Base-by-base conservation (phyloP, 2,797 vertebrate genomes). In the Jordanella pulchra region DNA sequence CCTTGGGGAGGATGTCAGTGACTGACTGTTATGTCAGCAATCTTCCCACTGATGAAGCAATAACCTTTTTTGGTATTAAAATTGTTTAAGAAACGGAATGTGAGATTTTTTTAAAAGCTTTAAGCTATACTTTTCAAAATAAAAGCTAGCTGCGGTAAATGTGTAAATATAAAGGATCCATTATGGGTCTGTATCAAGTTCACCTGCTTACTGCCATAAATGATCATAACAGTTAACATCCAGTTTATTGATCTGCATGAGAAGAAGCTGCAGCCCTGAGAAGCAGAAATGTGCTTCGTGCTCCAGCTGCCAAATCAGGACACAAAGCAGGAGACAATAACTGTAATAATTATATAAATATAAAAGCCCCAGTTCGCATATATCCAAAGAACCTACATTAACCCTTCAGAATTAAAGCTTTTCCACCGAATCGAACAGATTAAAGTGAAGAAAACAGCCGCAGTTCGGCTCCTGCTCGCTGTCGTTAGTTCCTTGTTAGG, bases 251-350 rank as follows among this genome's bases (percentile, higher is more conserved):
- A 39, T 61, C 21, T 51, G n/a, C 53, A 27, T 25, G 60, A 25
- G 23, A 35, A 42, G 60, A 63, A 63, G 14, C 1, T 6, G 58
- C 32, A 14, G 3, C 30, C 39, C 7, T 61, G 15, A 15, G 60
- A 63, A 63, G 23, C 13, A 63, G 23, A 63, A 56, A 44, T 1
- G 1, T 4, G 61, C 71, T 42, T 69, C 56, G 71, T 1, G 69
- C 6, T 48, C 6, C 70, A 71, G 76, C 61, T 64, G 74, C 79
- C 12, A 27, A 10, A 66, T 48, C 68, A 6, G 12, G 21, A 69
- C 82, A 83, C 84, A 85, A 86, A 87, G 85, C 71, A 25, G 12
- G 39, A 32, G 10, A 47, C 75, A 68, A 47, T 3, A 51, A 73
- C 44, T 45, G 2, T 7, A 30, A 14, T 0, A 1, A 32, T 25